phyloP scores from a whole-genome alignment of 2,797 vertebrate genomes.

The Heterohyrax brucei region DNA sequence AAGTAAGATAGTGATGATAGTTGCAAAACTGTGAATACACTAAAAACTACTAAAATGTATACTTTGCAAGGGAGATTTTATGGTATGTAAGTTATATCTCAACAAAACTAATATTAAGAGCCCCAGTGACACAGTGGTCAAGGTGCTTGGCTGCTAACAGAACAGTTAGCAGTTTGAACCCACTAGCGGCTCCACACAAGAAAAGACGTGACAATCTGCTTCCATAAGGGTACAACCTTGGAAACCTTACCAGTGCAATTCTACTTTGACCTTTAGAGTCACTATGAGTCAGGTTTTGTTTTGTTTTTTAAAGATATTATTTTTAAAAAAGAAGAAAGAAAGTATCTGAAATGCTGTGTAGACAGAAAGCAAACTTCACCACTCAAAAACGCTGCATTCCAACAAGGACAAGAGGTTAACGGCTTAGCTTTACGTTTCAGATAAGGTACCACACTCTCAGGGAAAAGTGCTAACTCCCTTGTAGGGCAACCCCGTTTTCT shows the following conservation, averaged over 20 bases:
- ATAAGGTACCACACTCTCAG: background rate
- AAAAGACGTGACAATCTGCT: too few relatives aligned
- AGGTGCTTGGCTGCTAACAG: too few relatives aligned
- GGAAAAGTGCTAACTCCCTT: rapidly evolving
- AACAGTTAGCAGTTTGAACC: too few relatives aligned
- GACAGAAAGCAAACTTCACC: background rate
- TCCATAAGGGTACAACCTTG: too few relatives aligned
- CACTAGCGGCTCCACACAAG: too few relatives aligned
- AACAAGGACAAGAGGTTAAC: background rate
- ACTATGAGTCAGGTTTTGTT: too few relatives aligned
- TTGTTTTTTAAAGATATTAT: background rate
- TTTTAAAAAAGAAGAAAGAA: background rate
- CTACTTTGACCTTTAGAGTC: too few relatives aligned
- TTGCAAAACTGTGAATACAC: too few relatives aligned
- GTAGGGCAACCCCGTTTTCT: background rate
- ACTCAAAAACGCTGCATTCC: background rate
- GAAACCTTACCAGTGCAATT: too few relatives aligned
- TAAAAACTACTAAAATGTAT: background rate
- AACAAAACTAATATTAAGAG: background rate
- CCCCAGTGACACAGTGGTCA: too few relatives aligned
- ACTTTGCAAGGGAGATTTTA: background rate
- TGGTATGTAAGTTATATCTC: background rate
- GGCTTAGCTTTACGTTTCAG: background rate
- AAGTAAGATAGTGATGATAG: too few relatives aligned
- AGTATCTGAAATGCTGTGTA: background rate